phyloP scores from a whole-genome alignment of 2,113 vertebrate species.

The Axis porcinus region DNA sequence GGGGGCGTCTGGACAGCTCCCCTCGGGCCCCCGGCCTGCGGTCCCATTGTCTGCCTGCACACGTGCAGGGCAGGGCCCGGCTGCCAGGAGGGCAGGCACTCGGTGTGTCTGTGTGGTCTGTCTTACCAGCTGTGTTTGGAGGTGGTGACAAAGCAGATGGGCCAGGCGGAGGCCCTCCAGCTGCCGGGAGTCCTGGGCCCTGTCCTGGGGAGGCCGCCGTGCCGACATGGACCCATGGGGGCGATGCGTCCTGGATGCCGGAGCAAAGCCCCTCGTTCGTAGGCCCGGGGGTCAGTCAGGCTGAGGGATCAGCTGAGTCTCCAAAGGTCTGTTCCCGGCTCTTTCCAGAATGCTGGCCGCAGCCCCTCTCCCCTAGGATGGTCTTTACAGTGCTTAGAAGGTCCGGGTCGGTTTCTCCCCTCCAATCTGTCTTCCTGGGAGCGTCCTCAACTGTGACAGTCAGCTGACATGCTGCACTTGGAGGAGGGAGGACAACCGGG shows the following conservation, averaged over 20 bases:
- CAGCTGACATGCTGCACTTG: rapidly evolving
- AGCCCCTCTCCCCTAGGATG: neutral
- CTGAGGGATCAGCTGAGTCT: neutral
- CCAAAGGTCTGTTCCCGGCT: neutral
- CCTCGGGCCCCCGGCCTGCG: neutral
- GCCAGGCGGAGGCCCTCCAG: neutral
- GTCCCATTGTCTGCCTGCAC: neutral
- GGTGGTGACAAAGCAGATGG: neutral
- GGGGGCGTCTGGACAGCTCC: neutral
- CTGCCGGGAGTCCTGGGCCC: neutral
- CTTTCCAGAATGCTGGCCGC: rapidly evolving
- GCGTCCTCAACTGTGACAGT: neutral
- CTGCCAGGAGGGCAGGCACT: neutral
- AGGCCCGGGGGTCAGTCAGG: neutral
- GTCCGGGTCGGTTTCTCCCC: neutral
- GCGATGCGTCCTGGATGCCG: rapidly evolving
- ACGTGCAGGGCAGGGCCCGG: neutral
- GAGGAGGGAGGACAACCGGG: neutral
- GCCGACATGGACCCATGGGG: neutral
- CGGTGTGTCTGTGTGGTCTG: neutral
- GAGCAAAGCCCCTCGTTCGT: neutral
- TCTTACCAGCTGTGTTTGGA: neutral
- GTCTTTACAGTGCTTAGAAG: neutral
- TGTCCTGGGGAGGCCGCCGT: neutral
- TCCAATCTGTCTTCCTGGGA: neutral